A percentile compares a stretch with the other conserved stretches of the same genome.
Evolutionary conservation across 2,797 vertebrate genomes (phyloP).

Genomic region (Manis javanica): DNA sequence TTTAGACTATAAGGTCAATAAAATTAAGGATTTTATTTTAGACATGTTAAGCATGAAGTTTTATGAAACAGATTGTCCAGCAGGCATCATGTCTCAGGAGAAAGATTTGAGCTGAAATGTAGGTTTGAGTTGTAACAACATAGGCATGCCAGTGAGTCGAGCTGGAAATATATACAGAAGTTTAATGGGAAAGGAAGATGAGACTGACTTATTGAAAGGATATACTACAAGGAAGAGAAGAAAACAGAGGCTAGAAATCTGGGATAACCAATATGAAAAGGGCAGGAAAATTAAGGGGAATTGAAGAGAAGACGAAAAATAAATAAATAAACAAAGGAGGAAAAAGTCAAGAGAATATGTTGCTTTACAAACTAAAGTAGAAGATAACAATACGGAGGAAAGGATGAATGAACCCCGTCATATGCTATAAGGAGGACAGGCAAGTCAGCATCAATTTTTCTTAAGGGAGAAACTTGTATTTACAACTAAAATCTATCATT

Average conservation of each 20-base stretch:
- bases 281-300: background rate
- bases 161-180: background rate
- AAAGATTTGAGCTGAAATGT: background rate
- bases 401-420: background rate
- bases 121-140: background rate
- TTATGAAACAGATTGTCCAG: background rate
- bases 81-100: background rate
- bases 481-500: background rate
- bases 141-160: background rate
- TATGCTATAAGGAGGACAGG: background rate
- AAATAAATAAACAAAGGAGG: background rate
- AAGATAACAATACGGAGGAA: background rate
- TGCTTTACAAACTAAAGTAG: background rate
- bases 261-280: background rate
- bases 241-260: background rate
- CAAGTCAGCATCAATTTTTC: background rate
- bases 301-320: background rate
- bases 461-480: background rate
- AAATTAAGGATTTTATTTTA: constrained; percentile 5
- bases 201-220: background rate
- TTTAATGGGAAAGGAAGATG: background rate
- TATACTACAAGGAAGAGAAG: background rate
- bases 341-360: background rate
- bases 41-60: background rate
- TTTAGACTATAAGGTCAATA: background rate